Evolutionary conservation across 30 jellyfish, hydroid and myxozoan species (phyloP).

Genomic region (Nemopilema nomurai): DNA sequence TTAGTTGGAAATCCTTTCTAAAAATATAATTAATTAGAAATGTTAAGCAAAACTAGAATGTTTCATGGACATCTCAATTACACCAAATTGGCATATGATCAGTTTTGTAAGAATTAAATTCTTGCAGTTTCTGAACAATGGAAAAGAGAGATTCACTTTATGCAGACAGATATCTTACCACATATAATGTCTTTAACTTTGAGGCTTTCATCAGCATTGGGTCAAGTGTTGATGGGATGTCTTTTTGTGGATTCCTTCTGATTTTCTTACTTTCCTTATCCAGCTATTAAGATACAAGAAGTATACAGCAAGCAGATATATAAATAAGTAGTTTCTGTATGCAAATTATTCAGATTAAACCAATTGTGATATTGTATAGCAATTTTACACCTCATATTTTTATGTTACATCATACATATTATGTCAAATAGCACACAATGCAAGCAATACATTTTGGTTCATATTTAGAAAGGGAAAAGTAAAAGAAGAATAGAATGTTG

Average conservation of each 20-base stretch:
- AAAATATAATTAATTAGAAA: not conserved
- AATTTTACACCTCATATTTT: not conserved
- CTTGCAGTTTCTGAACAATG: no score
- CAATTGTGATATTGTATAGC: not conserved
- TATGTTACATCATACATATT: no score
- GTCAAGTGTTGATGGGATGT: constrained; percentile 59
- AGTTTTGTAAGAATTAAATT: no score
- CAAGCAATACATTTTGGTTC: no score
- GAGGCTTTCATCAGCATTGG: constrained; percentile 53
- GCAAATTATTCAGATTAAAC: not conserved
- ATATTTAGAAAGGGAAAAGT: no score
- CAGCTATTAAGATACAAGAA: constrained; percentile 13
- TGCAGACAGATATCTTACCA: constrained; percentile 44
- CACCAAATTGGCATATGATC: no score
- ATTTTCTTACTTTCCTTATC: constrained; percentile 59
- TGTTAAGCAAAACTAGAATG: no score
- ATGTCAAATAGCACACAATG: no score
- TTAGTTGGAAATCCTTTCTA: constrained; percentile 88
- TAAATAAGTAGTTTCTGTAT: no score
- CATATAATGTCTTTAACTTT: constrained; percentile 61
- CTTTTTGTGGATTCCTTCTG: constrained; percentile 62
- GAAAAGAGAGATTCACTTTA: no score
- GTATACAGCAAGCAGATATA: not conserved
- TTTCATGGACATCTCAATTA: no score
- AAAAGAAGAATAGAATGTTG: no score